Evolutionary conservation across 2,888 invertebrate species (phyloP), one percentile per base, ranked within the genome.

Genomic region (Plagodis pulveraria): DNA sequence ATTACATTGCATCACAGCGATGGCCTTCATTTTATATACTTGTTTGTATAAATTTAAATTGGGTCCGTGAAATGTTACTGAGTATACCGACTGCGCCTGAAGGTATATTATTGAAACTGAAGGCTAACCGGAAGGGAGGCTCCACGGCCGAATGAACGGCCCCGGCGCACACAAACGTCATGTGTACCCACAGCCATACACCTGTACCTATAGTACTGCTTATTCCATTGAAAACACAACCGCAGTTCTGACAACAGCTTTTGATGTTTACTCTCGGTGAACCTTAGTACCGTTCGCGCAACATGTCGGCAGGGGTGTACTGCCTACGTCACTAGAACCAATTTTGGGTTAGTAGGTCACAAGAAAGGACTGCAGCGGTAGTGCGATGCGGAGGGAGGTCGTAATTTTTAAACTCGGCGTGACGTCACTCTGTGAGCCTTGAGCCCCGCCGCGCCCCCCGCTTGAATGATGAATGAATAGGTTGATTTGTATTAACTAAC

Each of bases 321-420:
- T 75, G 79, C 78, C 86, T 87, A 91, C 91, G 91, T 91, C 91
- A 91, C 86, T 77, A 69, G 74, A 75, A 69, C 72, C 80, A 79
- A 79, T 90, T 89, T 89, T 89, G 84, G 91, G 91, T 91, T 77
- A 91, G 83, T 90, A 84, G 91, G 91, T 91, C 91, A 88, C 78
- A 73, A 77, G 80, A 81, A 87, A 87, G 85, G 87, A 82, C 81
- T 87, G 89, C 87, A 88, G 81, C 78, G 78, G 76, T 70, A 72
- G 76, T 76, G 81, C 66, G 76, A 76, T 78, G 75, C 59, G 79
- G 80, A 81, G 80, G 75, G 76, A 9, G 40, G 40, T 40, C 40
- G 10, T 73, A 68, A 83, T 84, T 90, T 91, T 89, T 83, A 83
- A 85, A 81, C 77, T 72, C 75, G 77, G 36, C 58, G 81, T 90